Percentiles rank a stretch among this genome's conserved stretches.
Evolutionary conservation across 2,888 invertebrate genomes (phyloP).

Genomic region (Leucozona laternaria): DNA sequence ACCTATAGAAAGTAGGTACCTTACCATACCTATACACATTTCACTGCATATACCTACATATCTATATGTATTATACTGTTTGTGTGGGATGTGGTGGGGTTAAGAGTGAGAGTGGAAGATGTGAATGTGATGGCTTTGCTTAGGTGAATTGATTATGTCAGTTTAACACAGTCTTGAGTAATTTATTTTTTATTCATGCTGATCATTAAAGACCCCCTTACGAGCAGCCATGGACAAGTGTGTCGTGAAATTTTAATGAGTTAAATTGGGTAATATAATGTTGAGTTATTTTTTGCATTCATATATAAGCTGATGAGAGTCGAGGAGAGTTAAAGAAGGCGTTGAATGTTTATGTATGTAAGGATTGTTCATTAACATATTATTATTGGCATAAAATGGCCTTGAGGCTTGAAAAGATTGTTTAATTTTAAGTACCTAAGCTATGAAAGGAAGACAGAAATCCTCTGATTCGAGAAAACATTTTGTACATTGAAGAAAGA

Average conservation of each 20-base stretch:
- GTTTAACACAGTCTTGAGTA: slow-evolving; percentile 28
- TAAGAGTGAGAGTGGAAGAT: neutral
- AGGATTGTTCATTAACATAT: no score
- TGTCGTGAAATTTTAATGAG: slow-evolving; percentile 27
- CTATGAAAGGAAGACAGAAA: no score
- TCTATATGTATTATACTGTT: neutral
- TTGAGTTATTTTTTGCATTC: slow-evolving; percentile 3
- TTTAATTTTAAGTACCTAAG: no score
- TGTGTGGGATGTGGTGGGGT: neutral
- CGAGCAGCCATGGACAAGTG: slow-evolving; percentile 19
- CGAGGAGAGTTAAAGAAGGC: no score
- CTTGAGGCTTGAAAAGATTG: no score
- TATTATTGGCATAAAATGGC: no score
- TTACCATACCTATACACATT: no score
- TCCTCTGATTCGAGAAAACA: no score
- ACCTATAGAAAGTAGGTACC: neutral
- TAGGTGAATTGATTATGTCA: slow-evolving; percentile 64
- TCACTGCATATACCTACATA: neutral
- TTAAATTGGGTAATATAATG: slow-evolving; percentile 49
- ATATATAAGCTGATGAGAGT: neutral
- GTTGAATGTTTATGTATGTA: no score
- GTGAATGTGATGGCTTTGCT: slow-evolving; percentile 8
- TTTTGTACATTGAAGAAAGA: no score
- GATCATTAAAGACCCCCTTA: neutral
- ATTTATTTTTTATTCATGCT: neutral